phyloP scores from a whole-genome alignment of 2,888 invertebrate genomes.

The Perdita meconis region DNA sequence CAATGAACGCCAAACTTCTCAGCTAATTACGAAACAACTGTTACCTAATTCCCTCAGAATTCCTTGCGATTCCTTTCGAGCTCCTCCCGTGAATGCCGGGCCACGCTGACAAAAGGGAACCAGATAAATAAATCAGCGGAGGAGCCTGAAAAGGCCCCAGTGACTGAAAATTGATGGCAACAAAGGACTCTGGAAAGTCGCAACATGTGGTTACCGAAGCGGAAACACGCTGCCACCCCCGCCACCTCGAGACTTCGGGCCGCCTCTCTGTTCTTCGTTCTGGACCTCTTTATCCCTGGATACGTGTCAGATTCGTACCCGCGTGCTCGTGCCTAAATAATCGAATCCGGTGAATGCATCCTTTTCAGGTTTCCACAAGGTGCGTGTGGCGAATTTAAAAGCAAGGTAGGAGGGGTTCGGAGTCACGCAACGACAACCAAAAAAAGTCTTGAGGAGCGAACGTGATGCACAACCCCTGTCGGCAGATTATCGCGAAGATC shows the following conservation, averaged over 20 bases:
- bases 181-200: conserved; percentile 62
- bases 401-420: conserved; percentile 18
- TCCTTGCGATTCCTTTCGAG: too few species aligned
- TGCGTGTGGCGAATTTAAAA: conserved; percentile 10
- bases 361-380: conserved; percentile 23
- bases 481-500: conserved; percentile 61
- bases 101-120: neutral
- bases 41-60: too few species aligned
- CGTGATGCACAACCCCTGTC: conserved; percentile 60
- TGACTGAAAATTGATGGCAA: conserved; percentile 43
- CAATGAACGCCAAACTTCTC: too few species aligned
- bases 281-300: conserved; percentile 13
- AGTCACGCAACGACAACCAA: conserved; percentile 62
- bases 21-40: too few species aligned
- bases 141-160: neutral
- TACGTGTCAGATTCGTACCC: conserved; percentile 38
- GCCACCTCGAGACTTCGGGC: conserved; percentile 40
- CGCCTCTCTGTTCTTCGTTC: conserved; percentile 3
- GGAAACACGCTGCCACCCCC: conserved; percentile 55
- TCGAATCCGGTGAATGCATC: neutral
- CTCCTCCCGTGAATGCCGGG: too few species aligned
- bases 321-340: conserved; percentile 1
- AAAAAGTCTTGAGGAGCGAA: conserved; percentile 35
- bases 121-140: neutral
- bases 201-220: conserved; percentile 80